Evolutionary conservation across 2,888 invertebrate genomes (phyloP).

Genomic region (Aethes cnicana): DNA sequence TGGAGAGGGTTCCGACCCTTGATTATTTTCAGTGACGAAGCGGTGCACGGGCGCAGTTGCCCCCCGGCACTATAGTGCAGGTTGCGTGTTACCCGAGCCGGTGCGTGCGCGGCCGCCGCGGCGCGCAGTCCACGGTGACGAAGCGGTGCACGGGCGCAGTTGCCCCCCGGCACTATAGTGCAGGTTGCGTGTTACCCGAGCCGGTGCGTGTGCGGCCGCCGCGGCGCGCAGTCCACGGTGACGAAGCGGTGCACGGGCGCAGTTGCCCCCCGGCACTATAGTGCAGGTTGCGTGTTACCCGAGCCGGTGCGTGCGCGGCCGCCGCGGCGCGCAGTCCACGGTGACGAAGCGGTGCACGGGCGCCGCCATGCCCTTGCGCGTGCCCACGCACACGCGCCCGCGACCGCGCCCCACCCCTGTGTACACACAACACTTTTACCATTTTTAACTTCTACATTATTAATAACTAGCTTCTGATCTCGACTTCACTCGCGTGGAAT

Average conservation of each 20-base stretch:
- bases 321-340: slow-evolving; percentile 81
- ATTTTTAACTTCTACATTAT: too few relatives aligned
- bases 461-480: too few relatives aligned
- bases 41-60: slow-evolving; percentile 74
- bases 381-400: slow-evolving; percentile 76
- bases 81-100: neutral
- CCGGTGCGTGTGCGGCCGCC: too few relatives aligned
- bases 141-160: slow-evolving; percentile 71
- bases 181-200: neutral
- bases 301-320: slow-evolving; percentile 59
- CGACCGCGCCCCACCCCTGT: slow-evolving; percentile 63
- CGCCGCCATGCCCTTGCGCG: slow-evolving; percentile 86
- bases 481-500: too few relatives aligned
- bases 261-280: slow-evolving; percentile 84
- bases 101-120: too few relatives aligned
- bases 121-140: slow-evolving; percentile 51
- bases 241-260: slow-evolving; percentile 88
- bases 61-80: slow-evolving; percentile 65
- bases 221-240: slow-evolving; percentile 68
- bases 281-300: neutral
- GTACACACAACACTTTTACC: slow-evolving; percentile 56
- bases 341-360: slow-evolving; percentile 87
- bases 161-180: slow-evolving; percentile 72
- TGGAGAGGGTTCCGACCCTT: too few relatives aligned
- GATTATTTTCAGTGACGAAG: slow-evolving; percentile 36